These are phyloP conservation scores for Stenchaetothrips biformis DNA, from an alignment of 2,888 invertebrate genomes.

Conservation along the genomic window DNA sequence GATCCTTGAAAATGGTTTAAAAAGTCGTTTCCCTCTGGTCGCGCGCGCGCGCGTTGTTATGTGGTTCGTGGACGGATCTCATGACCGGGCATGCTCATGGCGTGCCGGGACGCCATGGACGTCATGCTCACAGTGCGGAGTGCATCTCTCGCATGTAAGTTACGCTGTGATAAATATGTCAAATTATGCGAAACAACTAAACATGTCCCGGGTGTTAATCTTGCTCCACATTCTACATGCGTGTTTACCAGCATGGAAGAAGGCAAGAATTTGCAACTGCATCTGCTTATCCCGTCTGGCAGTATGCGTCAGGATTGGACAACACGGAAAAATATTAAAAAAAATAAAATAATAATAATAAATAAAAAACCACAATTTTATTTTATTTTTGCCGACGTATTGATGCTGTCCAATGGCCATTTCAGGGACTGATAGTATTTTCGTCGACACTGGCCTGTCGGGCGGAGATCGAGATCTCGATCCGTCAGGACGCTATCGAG, in stretches of 20 bases:
- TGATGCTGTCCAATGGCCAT: too few species aligned
- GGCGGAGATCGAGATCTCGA: neutral
- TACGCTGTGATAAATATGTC: slow-evolving; percentile 16
- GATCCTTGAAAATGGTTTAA: too few species aligned
- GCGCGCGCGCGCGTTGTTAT: too few species aligned
- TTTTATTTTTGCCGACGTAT: neutral
- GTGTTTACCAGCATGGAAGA: neutral
- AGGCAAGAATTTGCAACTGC: too few species aligned
- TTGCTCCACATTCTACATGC: neutral
- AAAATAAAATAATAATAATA: too few species aligned
- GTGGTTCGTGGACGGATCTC: neutral
- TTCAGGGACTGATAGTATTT: too few species aligned
- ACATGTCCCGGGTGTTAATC: neutral
- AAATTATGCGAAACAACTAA: slow-evolving; percentile 20
- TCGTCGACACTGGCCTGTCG: neutral
- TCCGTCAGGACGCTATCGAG: neutral
- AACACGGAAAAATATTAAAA: too few species aligned
- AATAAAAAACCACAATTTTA: too few species aligned
- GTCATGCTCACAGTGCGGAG: neutral
- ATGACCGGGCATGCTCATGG: neutral
- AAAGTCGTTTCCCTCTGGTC: too few species aligned
- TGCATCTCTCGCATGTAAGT: neutral
- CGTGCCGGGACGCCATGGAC: neutral
- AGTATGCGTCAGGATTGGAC: neutral
- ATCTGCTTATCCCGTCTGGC: too few species aligned